Evolutionary conservation across 2,888 invertebrate genomes (phyloP), one percentile per base, ranked within the genome.

Genomic region (Conops quadrifasciatus): DNA sequence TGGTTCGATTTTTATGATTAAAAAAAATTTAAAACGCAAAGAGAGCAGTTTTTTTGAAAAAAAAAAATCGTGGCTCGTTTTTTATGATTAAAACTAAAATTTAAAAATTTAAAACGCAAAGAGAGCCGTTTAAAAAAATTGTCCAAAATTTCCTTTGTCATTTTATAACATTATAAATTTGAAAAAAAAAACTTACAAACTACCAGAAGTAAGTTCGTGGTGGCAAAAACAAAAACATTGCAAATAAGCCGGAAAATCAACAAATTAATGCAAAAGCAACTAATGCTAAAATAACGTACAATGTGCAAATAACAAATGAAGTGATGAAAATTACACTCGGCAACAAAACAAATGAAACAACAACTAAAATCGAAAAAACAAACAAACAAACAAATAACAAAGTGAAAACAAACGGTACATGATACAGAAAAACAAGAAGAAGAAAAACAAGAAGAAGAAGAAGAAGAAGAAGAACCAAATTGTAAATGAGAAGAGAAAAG

Each of bases 401-500:
- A 49, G 59, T 19, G 24, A 58, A 64, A 64, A 21, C 43, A 45
- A 71, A 74, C 47, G 51, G 71, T 72, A 70, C 53, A 68, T 30
- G 24, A 51, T 16, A 45, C 62, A 58, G 4, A 24, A 43, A 51
- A 49, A 51, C 36, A 53, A 60, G 28, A 45, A 66, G 15, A 65
- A 71, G 21, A 51, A 67, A 62, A 66, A 47, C 4, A 66, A 15
- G 47, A 59, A 59, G 53, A 15, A 19, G 60, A 71, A 63, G 9
- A 69, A 75, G 63, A 63, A 47, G 45, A 71, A 65, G n/a, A 73
- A 53, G 58, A 71, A 70, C 56, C 63, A 58, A n/a, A 72, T 51
- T 67, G 62, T 66, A 76, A 65, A 71, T 70, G 36, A 69, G 72
- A 60, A 71, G 56, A 59, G 68, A 67, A 75, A 71, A 72, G 75